Conservation (phyloP, 2,797 vertebrate genomes). For the Alosa sapidissima region DNA sequence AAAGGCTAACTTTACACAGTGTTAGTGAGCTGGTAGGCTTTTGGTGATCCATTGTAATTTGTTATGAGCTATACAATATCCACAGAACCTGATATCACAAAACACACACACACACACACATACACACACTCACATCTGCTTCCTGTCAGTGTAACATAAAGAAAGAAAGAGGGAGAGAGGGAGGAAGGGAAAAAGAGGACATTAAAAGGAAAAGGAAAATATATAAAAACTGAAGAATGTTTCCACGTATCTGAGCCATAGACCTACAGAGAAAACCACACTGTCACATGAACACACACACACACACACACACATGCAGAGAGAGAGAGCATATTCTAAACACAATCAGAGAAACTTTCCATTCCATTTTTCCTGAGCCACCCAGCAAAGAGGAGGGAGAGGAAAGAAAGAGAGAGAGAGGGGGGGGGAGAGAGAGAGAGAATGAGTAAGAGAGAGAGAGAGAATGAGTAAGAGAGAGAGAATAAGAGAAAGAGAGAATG, state of each 20-base stretch:
- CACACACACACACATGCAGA: neutral
- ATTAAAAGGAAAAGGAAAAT: conserved; percentile 11
- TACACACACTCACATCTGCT: conserved; percentile 62
- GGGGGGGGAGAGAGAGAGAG: neutral
- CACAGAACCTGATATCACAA: conserved; percentile 60
- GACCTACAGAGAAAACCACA: neutral
- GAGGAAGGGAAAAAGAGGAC: neutral
- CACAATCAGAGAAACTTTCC: neutral
- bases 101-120: neutral
- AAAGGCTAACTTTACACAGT: conserved; percentile 56
- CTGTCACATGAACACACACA: neutral
- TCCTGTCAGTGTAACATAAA: conserved; percentile 61
- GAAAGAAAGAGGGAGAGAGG: neutral
- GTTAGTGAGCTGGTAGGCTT: conserved; percentile 58
- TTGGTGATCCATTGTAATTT: conserved; percentile 63
- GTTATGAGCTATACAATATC: conserved; percentile 60
- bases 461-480: too few species aligned
- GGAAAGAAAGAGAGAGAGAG: neutral
- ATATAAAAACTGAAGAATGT: conserved; percentile 54
- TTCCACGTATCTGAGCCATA: conserved; percentile 49
- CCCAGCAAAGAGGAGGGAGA: neutral
- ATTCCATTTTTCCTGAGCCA: neutral
- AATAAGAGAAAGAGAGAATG: too few species aligned
- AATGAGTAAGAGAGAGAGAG: too few species aligned
- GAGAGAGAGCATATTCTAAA: neutral